Conservation (phyloP, 2,888 invertebrate species). For the Acleris sparsana region DNA sequence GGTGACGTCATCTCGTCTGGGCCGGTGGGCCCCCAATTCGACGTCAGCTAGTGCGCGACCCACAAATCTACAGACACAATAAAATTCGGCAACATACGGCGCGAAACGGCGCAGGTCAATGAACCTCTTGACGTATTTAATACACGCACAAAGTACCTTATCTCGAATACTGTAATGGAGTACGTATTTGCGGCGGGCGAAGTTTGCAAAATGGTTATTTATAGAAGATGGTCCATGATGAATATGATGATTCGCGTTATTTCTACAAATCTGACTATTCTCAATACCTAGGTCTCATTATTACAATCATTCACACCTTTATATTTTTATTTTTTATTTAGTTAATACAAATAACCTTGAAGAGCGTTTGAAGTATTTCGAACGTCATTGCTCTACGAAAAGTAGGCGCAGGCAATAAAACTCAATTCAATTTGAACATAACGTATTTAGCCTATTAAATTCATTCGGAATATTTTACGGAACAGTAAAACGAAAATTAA, state of each 20-base stretch:
- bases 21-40: constrained; percentile 77
- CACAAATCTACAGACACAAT: constrained; percentile 83
- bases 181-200: constrained; percentile 56
- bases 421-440: neutral
- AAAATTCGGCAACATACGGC: constrained; percentile 77
- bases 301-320: neutral
- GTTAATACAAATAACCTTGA: neutral
- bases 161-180: constrained; percentile 75
- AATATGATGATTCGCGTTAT: constrained; percentile 71
- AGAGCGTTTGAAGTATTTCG: neutral
- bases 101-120: constrained; percentile 75
- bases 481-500: no score
- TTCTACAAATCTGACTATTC: constrained; percentile 63
- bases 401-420: neutral
- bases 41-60: constrained; percentile 80
- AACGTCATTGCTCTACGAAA: neutral
- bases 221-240: constrained; percentile 74
- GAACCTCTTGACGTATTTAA: constrained; percentile 82
- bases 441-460: neutral
- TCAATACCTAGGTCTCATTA: constrained; percentile 38
- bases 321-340: neutral
- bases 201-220: constrained; percentile 78
- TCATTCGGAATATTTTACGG: neutral
- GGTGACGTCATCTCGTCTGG: constrained; percentile 76
- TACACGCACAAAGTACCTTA: constrained; percentile 80